phyloP scores from a whole-genome alignment of 2,113 vertebrate genomes.

The Nothobranchius kuhntae region DNA sequence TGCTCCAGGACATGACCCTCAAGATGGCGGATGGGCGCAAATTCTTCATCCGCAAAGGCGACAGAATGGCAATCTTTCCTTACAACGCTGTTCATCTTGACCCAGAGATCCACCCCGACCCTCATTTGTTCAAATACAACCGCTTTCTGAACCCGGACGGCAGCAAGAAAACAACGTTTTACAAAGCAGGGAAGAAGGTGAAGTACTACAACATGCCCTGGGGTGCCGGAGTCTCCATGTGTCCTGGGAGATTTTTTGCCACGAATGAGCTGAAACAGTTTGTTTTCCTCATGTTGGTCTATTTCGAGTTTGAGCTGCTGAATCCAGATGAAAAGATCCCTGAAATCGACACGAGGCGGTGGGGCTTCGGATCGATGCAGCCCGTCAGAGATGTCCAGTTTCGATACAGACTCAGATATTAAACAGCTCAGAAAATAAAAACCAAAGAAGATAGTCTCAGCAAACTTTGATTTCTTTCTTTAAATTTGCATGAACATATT shows the following conservation, averaged over 20 bases:
- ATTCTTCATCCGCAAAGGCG: constrained; percentile 81
- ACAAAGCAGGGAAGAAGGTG: constrained; percentile 84
- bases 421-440: neutral
- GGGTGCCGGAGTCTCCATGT: constrained; percentile 87
- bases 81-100: constrained; percentile 84
- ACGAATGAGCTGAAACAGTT: constrained; percentile 89
- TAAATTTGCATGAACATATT: neutral
- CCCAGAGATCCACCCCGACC: constrained; percentile 87
- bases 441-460: neutral
- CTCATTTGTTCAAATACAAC: constrained; percentile 83
- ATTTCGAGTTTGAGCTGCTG: constrained; percentile 88
- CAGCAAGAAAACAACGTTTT: constrained; percentile 86
- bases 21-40: constrained; percentile 75
- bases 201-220: constrained; percentile 92
- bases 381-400: constrained; percentile 82
- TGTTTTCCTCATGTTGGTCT: constrained; percentile 84
- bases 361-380: constrained; percentile 88
- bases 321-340: constrained; percentile 79
- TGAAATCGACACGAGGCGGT: constrained; percentile 77
- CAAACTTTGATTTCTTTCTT: neutral
- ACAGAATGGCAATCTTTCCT: constrained; percentile 86
- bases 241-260: constrained; percentile 90
- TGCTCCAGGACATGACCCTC: constrained; percentile 77
- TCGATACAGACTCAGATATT: constrained; percentile 77
- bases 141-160: constrained; percentile 84